Base-by-base conservation (phyloP, 2,113 vertebrate genomes). In the Sphyrna mokarran region DNA sequence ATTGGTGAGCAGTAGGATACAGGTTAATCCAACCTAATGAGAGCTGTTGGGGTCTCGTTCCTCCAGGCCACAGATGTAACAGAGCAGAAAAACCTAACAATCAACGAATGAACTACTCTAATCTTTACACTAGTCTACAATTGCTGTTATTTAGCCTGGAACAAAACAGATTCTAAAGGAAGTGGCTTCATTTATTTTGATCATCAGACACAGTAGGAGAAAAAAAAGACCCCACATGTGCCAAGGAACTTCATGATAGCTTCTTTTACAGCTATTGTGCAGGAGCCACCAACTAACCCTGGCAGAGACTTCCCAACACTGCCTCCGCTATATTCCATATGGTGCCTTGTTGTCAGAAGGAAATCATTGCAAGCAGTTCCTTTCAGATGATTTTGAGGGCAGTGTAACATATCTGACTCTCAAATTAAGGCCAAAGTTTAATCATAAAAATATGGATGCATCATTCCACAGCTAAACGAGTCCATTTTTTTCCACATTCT, bases 181-280 rank as follows among this genome's bases (percentile, higher is more conserved):
- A 91, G 58, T 91, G 58, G 58, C 89, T 91, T 91, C 58, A 91
- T 91, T 66, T 66, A 91, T 18, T 58, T 33, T 33, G 89, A 91
- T 91, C 89, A 37, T 33, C 33, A 7, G 16, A 63, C n/a, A 58
- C 29, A 63, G 33, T n/a, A n/a, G 26, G 26, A 37, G 1, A 80
- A 91, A 63, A 90, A 63, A 91, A 61, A 58, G 54, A 90, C 87
- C 11, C 87, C 26, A 90, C 54, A 33, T 18, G 13, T 91, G 87
- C 58, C 58, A n/a, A 63, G 58, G 58, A 63, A 13, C 18, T 61
- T 91, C 61, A 91, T 91, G 14, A n/a, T 58, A 63, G 87, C 54
- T 4, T 33, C 54, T 91, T 89, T 29, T 91, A 63, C 29, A 90
- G 87, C 87, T 63, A 58, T 16, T 3, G 61, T 2, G 11, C 87